Percentiles rank a stretch among this genome's conserved stretches.
These are phyloP conservation scores for Tauraco erythrolophus DNA, from an alignment of 2,113 vertebrate species.

Conservation along the genomic window DNA sequence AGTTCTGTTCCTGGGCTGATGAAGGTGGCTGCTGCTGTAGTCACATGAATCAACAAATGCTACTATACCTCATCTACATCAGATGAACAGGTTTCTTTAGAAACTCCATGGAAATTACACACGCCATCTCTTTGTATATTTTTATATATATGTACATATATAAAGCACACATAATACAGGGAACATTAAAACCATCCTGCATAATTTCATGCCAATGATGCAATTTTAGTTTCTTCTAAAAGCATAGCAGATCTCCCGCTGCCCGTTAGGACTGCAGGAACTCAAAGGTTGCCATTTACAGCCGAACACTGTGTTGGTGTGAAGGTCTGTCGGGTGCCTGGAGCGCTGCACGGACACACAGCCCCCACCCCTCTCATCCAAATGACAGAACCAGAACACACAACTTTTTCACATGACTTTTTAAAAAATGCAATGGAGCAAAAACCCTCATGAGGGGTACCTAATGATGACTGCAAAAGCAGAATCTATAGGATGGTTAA, in stretches of 20 bases:
- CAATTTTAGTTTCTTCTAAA: neutral
- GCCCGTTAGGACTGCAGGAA: neutral
- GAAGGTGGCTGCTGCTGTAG: neutral
- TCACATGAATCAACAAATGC: neutral
- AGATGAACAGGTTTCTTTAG: neutral
- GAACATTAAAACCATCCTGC: neutral
- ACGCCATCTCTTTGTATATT: neutral
- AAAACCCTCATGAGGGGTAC: neutral
- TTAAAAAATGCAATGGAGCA: neutral
- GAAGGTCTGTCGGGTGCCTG: neutral
- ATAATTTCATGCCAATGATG: neutral
- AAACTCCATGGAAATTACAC: neutral
- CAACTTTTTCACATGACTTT: neutral
- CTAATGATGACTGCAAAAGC: neutral
- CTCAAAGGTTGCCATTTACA: neutral
- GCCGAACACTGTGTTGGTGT: neutral
- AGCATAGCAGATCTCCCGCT: neutral
- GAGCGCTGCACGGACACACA: fast-evolving
- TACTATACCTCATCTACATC: neutral
- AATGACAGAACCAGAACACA: neutral
- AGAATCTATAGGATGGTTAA: neutral
- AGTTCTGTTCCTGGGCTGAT: neutral
- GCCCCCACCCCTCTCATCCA: neutral
- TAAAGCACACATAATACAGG: neutral
- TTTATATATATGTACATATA: neutral